Percentiles rank a stretch among this genome's conserved stretches.
Conservation (phyloP, 2,888 invertebrate genomes). For the Tenthredo notha region DNA sequence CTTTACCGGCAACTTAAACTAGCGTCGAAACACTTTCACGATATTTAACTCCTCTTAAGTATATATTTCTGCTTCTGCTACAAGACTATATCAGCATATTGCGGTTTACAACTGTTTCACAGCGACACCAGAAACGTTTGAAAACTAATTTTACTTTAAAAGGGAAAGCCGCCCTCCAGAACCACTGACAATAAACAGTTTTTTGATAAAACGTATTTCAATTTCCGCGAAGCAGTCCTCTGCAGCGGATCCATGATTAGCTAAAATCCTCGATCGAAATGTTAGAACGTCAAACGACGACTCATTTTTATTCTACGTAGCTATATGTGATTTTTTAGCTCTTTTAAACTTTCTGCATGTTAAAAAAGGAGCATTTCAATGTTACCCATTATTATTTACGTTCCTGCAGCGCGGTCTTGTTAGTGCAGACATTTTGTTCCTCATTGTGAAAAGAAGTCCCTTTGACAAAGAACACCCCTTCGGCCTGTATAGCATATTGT, state of each 20-base stretch:
- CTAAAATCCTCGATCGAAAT: neutral
- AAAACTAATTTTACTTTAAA: neutral
- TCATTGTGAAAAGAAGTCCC: conserved; percentile 2
- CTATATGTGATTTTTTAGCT: neutral
- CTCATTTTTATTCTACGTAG: neutral
- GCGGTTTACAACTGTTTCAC: conserved; percentile 25
- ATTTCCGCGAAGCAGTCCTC: neutral
- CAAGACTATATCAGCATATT: neutral
- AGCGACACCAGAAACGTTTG: neutral
- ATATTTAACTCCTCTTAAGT: conserved; percentile 24
- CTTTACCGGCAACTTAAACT: conserved; percentile 5
- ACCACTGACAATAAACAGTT: neutral
- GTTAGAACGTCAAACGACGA: neutral
- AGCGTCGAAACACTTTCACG: conserved; percentile 34
- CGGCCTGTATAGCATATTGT: neutral
- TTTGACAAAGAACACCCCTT: conserved; percentile 1
- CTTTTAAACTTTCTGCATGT: neutral
- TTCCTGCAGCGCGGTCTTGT: neutral
- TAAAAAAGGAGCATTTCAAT: conserved; percentile 12
- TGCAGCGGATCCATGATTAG: neutral
- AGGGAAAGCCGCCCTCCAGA: conserved; percentile 1
- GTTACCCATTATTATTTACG: conserved; percentile 3
- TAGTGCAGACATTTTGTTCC: conserved; percentile 11
- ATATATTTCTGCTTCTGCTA: neutral
- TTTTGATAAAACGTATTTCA: neutral